Base-by-base conservation (phyloP, 2,888 invertebrate species). In the Synergus japonicus region DNA sequence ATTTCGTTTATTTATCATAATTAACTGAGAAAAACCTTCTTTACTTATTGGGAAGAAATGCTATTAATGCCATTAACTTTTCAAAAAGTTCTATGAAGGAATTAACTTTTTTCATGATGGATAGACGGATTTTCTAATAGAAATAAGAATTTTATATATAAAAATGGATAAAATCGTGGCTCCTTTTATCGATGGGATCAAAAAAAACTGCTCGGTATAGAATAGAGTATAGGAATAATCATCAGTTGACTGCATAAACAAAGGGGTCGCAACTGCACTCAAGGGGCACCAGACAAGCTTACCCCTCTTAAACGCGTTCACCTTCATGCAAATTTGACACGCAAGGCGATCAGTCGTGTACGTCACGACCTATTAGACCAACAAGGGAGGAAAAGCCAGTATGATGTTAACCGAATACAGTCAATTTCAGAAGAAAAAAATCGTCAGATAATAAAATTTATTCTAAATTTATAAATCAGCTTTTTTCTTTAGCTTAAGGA, bases 251-350 rank as follows among this genome's bases (percentile, higher is more conserved):
- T 79, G 78, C 79, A 81, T 83, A 82, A 82, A 83, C 82, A 83
- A 83, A 83, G 79, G 82, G 73, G 81, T 82, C 80, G 78, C 79
- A 82, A 83, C 81, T 83, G 82, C 78, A 82, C 78, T 82, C 69
- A 73, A 54, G 78, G 78, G 63, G 76, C 73, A 65, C 78, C 65
- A 66, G 78, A 80, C 69, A 76, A 73, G 78, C 77, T 78, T 67
- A 73, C 69, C 83, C 79, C 83, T 46, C 49, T 65, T 37, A 65
- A 76, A 80, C 67, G 63, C 78, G 80, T 78, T 79, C 81, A 83
- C 83, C 82, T 82, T 82, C 82, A 81, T 83, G 82, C 77, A 79
- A 82, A 83, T 83, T 66, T 76, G 73, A 73, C 79, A 54, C 54
- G 41, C 54, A 73, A 54, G 73, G 73, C 73, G 73, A 73, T 73